Evolutionary conservation across 2,113 vertebrate genomes (phyloP).

Genomic region (Laterallus jamaicensis): DNA sequence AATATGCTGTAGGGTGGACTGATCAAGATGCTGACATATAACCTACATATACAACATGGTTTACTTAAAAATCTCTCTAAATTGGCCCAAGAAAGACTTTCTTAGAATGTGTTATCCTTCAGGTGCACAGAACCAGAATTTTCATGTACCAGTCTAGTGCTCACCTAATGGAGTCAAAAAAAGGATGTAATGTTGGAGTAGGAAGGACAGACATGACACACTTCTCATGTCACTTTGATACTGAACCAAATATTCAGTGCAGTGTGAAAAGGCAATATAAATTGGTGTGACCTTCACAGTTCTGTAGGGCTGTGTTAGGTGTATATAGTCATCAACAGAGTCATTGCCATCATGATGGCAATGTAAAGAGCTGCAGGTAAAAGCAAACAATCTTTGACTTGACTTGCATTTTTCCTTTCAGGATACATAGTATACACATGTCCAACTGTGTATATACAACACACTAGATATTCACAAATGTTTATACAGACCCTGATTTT

Average conservation of each 20-base stretch:
- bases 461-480: not conserved
- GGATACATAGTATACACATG: fast-evolving
- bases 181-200: not conserved
- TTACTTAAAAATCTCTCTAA: not conserved
- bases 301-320: not conserved
- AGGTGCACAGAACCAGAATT: not conserved
- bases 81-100: not conserved
- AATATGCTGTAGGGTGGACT: not conserved
- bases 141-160: not conserved
- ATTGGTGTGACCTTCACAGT: not conserved
- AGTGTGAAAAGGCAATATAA: not conserved
- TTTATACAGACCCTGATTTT: not conserved
- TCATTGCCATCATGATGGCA: not conserved
- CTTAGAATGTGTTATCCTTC: not conserved
- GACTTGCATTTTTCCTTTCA: not conserved
- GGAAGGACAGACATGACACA: not conserved
- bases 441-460: not conserved
- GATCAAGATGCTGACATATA: not conserved
- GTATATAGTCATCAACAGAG: not conserved
- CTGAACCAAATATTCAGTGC: not conserved
- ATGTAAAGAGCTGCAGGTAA: not conserved
- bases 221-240: not conserved
- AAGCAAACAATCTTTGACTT: not conserved
- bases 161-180: not conserved
- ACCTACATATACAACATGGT: not conserved